A percentile compares a stretch with the other conserved stretches of the same genome.
These are phyloP conservation scores for Dicrostonyx torquatus DNA, from an alignment of 2,797 vertebrate genomes.

Conservation along the genomic window DNA sequence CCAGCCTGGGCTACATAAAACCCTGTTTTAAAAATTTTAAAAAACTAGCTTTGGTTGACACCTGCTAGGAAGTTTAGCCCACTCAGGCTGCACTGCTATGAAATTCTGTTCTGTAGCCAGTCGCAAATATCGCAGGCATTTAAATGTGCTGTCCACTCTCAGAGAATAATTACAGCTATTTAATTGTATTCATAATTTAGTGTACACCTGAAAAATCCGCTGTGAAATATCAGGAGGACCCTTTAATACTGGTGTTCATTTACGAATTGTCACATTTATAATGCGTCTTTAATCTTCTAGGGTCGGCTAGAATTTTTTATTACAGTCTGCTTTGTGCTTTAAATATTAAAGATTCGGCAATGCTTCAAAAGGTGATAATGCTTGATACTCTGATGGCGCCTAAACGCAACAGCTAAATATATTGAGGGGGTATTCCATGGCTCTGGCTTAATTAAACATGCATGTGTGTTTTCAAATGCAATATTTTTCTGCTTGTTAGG, in stretches of 20 bases:
- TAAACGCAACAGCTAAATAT: slow-evolving; percentile 92
- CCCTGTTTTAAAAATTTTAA: not conserved
- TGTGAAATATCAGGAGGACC: slow-evolving; percentile 87
- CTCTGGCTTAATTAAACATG: slow-evolving; percentile 98
- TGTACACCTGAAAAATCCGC: slow-evolving; percentile 88
- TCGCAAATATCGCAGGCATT: slow-evolving; percentile 83
- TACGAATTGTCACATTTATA: slow-evolving; percentile 91
- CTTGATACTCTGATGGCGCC: slow-evolving; percentile 90
- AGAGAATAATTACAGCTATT: slow-evolving; percentile 90
- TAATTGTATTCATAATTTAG: slow-evolving; percentile 92
- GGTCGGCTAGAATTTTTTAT: slow-evolving; percentile 90
- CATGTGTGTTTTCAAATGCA: slow-evolving; percentile 94
- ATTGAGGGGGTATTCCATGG: slow-evolving; percentile 88
- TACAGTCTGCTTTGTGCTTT: slow-evolving; percentile 91
- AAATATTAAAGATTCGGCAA: slow-evolving; percentile 96
- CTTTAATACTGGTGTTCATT: slow-evolving; percentile 89
- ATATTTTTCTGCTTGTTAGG: slow-evolving; percentile 95
- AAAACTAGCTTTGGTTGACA: slow-evolving; percentile 71
- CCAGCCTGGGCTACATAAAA: not conserved
- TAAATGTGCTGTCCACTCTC: slow-evolving; percentile 86
- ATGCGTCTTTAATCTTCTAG: slow-evolving; percentile 90
- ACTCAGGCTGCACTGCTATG: slow-evolving; percentile 66
- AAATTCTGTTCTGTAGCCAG: slow-evolving; percentile 82
- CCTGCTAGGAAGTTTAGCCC: slow-evolving; percentile 71
- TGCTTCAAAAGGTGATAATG: slow-evolving; percentile 97